A percentile compares a stretch with the other conserved stretches of the same genome.
Conservation (phyloP, 1,140 invertebrate genomes). For the Agrypnia vestita region DNA sequence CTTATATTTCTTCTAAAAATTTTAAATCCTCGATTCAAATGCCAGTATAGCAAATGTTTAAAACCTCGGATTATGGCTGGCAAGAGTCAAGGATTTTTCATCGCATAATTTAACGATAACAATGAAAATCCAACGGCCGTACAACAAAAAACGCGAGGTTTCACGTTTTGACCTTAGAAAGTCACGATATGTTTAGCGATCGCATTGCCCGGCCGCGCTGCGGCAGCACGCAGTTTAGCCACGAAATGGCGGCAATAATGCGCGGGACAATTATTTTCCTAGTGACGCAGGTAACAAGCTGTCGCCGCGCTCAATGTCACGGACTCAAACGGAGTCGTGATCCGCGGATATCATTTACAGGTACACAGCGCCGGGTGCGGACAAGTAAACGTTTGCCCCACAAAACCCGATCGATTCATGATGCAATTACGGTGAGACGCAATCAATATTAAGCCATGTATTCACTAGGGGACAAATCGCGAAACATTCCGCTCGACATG, state of each 20-base stretch:
- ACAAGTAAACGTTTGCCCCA: conserved; percentile 8
- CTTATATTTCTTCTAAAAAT: no score
- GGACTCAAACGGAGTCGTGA: conserved; percentile 18
- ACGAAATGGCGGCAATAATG: conserved; percentile 19
- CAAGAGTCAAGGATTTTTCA: conserved; percentile 4
- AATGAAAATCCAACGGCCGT: conserved; percentile 13
- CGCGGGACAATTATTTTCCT: conserved; percentile 18
- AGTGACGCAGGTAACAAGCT: conserved; percentile 26
- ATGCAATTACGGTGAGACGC: neutral
- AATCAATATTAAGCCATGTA: neutral
- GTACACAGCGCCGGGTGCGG: neutral
- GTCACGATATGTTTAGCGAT: conserved; percentile 44
- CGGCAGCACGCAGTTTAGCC: neutral
- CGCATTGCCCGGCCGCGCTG: neutral
- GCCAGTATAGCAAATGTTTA: no score
- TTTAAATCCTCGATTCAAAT: no score
- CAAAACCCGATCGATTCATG: neutral
- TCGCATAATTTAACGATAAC: conserved; percentile 21
- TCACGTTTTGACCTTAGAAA: conserved; percentile 52
- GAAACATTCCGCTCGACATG: no score
- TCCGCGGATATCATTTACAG: conserved; percentile 33
- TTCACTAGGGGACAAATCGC: no score
- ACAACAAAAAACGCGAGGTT: conserved; percentile 1
- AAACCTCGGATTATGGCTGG: neutral
- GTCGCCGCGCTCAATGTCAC: conserved; percentile 42